Base-by-base conservation (phyloP, 2,797 vertebrate species). In the Florisuga fusca region DNA sequence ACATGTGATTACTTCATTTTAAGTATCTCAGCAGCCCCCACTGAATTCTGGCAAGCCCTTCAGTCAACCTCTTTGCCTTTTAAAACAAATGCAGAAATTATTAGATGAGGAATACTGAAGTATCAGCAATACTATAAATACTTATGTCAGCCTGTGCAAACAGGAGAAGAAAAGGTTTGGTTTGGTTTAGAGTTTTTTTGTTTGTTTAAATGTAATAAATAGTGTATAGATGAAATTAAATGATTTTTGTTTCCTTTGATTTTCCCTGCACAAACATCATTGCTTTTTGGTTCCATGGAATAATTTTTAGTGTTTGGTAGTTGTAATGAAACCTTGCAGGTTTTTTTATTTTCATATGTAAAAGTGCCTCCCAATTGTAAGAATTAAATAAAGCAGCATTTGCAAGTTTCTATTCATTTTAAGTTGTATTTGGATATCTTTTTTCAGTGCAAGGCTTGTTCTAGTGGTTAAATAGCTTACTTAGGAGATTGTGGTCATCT, bases 311-410 rank as follows among this genome's bases (percentile, higher is more conserved):
- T 43, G 10, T 58, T 75, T 57, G 92, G 27, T 75, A 58, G 34
- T 87, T 94, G 20, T 14, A 93, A 72, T 69, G 63, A 84, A 90
- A 95, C 72, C 58, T 66, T 94, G 6, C 75, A 89, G 57, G 38
- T 66, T 36, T 84, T 53, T 84, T 62, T 71, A 63, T 92, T 89
- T 88, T 81, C 7, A 78, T 22, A 94, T 90, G 55, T 96, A 66
- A 87, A 76, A 83, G 96, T 95, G 93, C 95, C 94, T 96, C 83
- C 80, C 46, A 93, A 21, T 94, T 93, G 72, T 76, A 92, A 96
- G 93, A 48, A 89, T 50, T 68, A 82, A 93, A 92, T 96, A 96
- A 95, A 95, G 20, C 57, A 90, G 36, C 50, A 66, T 95, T 87
- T 96, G 83, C 76, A 62, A 91, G 82, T 89, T 94, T 93, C 48